Evolutionary conservation across 2,888 invertebrate genomes (phyloP).

Genomic region (Bhutanitis thaidina): DNA sequence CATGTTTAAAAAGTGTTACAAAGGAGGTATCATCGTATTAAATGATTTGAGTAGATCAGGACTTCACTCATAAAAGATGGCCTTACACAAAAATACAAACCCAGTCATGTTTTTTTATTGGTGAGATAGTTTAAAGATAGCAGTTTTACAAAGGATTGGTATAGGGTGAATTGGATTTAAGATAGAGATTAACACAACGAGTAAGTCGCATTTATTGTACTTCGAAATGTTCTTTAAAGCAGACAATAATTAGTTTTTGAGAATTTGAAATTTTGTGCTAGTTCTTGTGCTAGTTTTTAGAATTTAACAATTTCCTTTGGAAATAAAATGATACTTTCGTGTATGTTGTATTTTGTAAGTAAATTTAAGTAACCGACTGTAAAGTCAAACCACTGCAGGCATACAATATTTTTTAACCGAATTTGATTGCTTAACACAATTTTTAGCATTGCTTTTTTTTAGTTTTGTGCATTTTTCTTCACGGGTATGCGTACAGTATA

Average conservation of each 20-base stretch:
- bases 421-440: conserved; percentile 23
- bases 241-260: not conserved
- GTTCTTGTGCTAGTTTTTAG: conserved; percentile 50
- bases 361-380: conserved; percentile 26
- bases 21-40: too few relatives aligned
- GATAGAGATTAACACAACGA: not conserved
- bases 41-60: too few relatives aligned
- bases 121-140: not conserved
- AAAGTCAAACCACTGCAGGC: conserved; percentile 20
- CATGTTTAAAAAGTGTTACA: too few relatives aligned
- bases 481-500: conserved; percentile 5
- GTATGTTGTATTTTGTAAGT: conserved; percentile 29
- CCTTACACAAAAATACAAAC: not conserved
- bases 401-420: not conserved
- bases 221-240: not conserved
- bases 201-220: not conserved
- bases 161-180: not conserved
- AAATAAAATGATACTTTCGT: conserved; percentile 42
- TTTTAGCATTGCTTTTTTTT: not conserved
- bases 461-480: not conserved
- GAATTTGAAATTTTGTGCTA: not conserved
- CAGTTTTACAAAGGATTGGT: not conserved
- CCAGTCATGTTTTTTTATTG: not conserved
- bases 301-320: conserved; percentile 53
- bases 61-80: not conserved